These are phyloP conservation scores for Polypterus senegalus DNA, from an alignment of 2,113 vertebrate genomes.

Conservation along the genomic window DNA sequence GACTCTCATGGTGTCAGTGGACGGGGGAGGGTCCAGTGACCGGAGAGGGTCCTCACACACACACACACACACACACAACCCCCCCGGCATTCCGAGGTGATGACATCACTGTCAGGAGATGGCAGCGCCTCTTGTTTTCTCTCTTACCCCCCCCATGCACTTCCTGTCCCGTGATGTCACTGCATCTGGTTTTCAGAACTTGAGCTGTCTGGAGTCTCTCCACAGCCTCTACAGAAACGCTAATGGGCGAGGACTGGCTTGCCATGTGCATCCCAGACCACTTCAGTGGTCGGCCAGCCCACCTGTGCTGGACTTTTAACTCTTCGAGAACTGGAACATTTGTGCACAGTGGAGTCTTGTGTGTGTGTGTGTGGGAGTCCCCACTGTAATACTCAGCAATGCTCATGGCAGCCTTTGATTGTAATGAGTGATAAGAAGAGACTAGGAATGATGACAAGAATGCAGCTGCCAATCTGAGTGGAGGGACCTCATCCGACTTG, in stretches of 20 bases:
- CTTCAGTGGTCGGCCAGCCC: not conserved
- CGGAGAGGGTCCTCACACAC: constrained; percentile 25
- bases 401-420: no score
- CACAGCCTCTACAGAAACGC: not conserved
- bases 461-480: no score
- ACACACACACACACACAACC: constrained; percentile 32
- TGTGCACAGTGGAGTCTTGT: not conserved
- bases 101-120: constrained; percentile 58
- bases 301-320: not conserved
- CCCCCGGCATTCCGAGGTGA: constrained; percentile 53
- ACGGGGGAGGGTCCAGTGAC: not conserved
- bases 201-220: constrained; percentile 32
- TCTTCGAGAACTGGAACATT: not conserved
- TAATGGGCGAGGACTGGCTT: not conserved
- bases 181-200: constrained; percentile 63
- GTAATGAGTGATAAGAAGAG: no score
- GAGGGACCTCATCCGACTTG: no score
- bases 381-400: no score
- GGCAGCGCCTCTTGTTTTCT: constrained; percentile 32
- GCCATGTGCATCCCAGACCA: not conserved
- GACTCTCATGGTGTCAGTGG: not conserved
- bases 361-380: no score
- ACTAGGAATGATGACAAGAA: no score
- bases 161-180: constrained; percentile 68
- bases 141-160: constrained; percentile 26